Evolutionary conservation across 2,797 vertebrate species (phyloP).

Genomic region (Thunnus albacares): DNA sequence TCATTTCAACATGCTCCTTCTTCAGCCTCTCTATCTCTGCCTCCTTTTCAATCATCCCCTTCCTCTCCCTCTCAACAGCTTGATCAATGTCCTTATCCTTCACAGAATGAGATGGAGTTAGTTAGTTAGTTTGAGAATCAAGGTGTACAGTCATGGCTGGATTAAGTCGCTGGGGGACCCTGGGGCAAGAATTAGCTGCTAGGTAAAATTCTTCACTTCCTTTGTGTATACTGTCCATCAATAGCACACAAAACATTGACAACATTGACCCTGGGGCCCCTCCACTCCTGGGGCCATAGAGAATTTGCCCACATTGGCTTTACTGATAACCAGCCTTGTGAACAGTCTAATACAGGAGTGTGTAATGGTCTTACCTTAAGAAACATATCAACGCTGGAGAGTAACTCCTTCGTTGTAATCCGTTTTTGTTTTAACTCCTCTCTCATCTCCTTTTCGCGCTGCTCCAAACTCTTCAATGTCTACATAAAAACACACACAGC

Average conservation of each 20-base stretch:
- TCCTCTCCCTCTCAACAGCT: constrained; percentile 51
- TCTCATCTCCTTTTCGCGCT: constrained; percentile 68
- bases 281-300: no score
- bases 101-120: neutral
- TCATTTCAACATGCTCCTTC: constrained; percentile 69
- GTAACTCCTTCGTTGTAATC: constrained; percentile 58
- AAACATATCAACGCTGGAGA: constrained; percentile 80
- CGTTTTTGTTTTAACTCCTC: constrained; percentile 56
- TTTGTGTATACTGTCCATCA: no score
- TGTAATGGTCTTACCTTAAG: constrained; percentile 81
- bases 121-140: neutral
- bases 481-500: constrained; percentile 56
- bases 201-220: no score
- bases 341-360: neutral
- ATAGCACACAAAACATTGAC: no score
- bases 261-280: no score
- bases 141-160: neutral
- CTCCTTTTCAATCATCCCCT: constrained; percentile 42
- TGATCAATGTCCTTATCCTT: constrained; percentile 82
- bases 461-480: constrained; percentile 80
- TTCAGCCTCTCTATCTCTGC: constrained; percentile 68
- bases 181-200: no score
- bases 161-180: neutral
- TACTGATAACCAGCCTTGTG: neutral
- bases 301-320: neutral